Evolutionary conservation across 2,113 vertebrate species (phyloP), one percentile per base, ranked within the genome.

Genomic region (Macroglossus sobrinus): DNA sequence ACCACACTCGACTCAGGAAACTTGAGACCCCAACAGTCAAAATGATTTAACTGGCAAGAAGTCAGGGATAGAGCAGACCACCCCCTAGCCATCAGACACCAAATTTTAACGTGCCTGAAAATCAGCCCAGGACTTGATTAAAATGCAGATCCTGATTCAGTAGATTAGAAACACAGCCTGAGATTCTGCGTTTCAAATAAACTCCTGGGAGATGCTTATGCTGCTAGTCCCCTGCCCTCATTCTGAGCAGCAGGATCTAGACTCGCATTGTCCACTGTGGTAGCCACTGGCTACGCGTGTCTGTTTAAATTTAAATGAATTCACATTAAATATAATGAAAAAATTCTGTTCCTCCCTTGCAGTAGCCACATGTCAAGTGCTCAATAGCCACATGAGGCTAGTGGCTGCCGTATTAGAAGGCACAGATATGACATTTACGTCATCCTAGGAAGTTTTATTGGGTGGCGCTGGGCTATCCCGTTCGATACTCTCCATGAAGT

Each of bases 391-490:
- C 0, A 1, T 4, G 76, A 13, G 40, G 59, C 30, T 43, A 11
- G 14, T 45, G 80, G 45, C 11, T 55, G 14, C 63, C 12, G 0
- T 55, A 1, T 3, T 10, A 6, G 55, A 21, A 9, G 30, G 53
- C 5, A 18, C 0, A 81, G 50, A 68, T 5, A 24, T 0, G 33
- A 8, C 16, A 38, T 47, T 15, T 5, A 33, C 10, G 1, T 40
- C 13, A 16, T 1, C 21, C 3, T 6, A 57, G 30, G 38, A 69
- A 55, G 35, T 50, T 45, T 35, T 7, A 5, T 0, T 7, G 35
- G 63, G n/a, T 11, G 22, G 64, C 16, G 24, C 45, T 19, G 33
- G 74, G 11, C 72, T 26, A 2, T 12, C 14, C 64, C 64, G 21
- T 33, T 22, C 82, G 66, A 22, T 2, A 18, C 13, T 72, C 47